phyloP scores from a whole-genome alignment of 1,140 invertebrate species.

The Anthonomus grandis region DNA sequence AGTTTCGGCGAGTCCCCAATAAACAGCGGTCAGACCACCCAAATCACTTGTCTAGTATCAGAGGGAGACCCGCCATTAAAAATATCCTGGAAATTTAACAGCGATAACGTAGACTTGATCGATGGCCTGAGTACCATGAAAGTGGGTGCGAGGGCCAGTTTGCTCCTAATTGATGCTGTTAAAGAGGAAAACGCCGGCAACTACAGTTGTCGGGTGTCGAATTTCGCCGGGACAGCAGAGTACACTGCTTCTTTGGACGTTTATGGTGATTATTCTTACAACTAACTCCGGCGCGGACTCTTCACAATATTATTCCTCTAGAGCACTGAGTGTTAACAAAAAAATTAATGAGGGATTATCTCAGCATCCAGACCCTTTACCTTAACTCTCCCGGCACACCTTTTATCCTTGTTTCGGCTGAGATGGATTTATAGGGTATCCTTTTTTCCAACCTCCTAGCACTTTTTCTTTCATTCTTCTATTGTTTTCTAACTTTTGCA shows the following conservation, averaged over 20 bases:
- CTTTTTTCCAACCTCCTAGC: conserved; percentile 35
- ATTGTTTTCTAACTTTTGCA: conserved; percentile 33
- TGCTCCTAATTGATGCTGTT: conserved; percentile 67
- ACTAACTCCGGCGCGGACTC: not conserved
- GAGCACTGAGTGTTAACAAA: conserved; percentile 34
- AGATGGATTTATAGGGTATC: conserved; percentile 37
- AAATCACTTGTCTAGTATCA: conserved; percentile 63
- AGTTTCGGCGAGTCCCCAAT: conserved; percentile 59
- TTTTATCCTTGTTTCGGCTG: conserved; percentile 21
- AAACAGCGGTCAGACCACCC: conserved; percentile 70
- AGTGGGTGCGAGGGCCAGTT: conserved; percentile 64
- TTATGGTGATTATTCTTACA: conserved; percentile 54
- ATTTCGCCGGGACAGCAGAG: conserved; percentile 52
- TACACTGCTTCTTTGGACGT: conserved; percentile 65
- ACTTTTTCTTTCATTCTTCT: conserved; percentile 36
- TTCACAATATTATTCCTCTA: conserved; percentile 22
- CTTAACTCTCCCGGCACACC: conserved; percentile 3
- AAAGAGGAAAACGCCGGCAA: conserved; percentile 51
- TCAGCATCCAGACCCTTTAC: too few species aligned
- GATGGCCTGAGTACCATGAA: conserved; percentile 60
- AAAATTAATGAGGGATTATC: conserved; percentile 15
- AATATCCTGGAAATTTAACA: conserved; percentile 59
- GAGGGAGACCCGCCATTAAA: conserved; percentile 64
- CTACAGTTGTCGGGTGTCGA: conserved; percentile 55
- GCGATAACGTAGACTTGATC: conserved; percentile 34